Base-by-base conservation (phyloP, 2,113 vertebrate genomes). In the Menura novaehollandiae region DNA sequence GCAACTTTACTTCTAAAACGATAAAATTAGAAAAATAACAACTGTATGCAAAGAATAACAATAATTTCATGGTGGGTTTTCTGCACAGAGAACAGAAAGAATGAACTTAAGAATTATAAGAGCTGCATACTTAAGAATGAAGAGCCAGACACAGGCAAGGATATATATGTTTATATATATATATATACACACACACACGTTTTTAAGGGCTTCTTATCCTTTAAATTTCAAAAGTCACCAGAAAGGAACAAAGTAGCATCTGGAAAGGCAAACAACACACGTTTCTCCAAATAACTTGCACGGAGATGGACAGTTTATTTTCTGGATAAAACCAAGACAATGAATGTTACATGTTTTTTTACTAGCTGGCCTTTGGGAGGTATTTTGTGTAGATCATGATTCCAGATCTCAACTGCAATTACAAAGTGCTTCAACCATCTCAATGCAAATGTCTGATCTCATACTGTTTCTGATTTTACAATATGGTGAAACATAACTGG, bases 121-220 rank as follows among this genome's bases (percentile, higher is more conserved):
- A 49, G 43, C 49, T 41, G 39, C n/a, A 39, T 4, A 37, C 12
- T 35, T 52, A 32, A 58, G 28, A 62, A 60, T 4, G 18, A 15
- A 53, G 20, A 83, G 32, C 6, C 67, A 59, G 59, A 53, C 21
- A n/a, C 21, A 93, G 27, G 30, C 27, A 51, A 64, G 53, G 24
- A 28, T 5, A 55, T 41, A 30, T 9, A 24, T 23, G 23, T 35
- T 14, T 14, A 33, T 21, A 43, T 32, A 35, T 10, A 32, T 0
- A 63, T 0, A 30, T 3, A 35, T 3, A 44, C 26, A 63, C 13
- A 44, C 2, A 1, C 23, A 83, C 11, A 52, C 5, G 7, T 58
- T 88, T 53, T 74, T 56, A 83, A 41, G 18, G 39, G 11, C 11
- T 82, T 68, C 51, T 87, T 64, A 27, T 24, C 20, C 39, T 69